Percentiles rank a stretch among this genome's conserved stretches.
Evolutionary conservation across 2,888 invertebrate genomes (phyloP).

Genomic region (Drosophila nr. perissopoda): DNA sequence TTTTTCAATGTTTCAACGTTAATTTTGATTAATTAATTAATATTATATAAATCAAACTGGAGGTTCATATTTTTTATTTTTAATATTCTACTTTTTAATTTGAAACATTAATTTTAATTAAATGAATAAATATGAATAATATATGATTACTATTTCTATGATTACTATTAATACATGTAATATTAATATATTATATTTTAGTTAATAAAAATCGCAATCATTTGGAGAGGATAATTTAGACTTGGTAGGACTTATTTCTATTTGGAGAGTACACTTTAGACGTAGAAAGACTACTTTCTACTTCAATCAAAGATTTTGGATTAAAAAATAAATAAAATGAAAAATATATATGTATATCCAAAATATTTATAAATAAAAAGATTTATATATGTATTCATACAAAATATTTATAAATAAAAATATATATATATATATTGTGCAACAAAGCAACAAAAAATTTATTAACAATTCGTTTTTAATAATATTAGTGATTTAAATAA

Average conservation of each 20-base stretch:
- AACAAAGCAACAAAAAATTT: neutral
- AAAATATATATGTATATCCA: neutral
- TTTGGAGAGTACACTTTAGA: no score
- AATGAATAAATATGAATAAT: no score
- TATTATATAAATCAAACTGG: neutral
- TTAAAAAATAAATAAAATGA: no score
- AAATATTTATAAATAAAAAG: no score
- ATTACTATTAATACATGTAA: neutral
- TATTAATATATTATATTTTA: neutral
- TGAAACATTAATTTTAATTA: neutral
- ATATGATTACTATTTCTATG: neutral
- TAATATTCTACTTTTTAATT: fast-evolving
- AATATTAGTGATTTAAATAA: fast-evolving
- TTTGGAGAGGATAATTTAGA: neutral
- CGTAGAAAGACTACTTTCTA: neutral
- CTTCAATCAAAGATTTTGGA: fast-evolving
- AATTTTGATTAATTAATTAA: neutral
- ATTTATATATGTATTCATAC: neutral
- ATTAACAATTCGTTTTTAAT: neutral
- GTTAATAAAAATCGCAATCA: neutral
- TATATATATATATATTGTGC: neutral
- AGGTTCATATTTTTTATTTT: neutral
- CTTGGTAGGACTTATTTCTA: no score
- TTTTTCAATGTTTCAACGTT: no score
- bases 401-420: neutral